Base-by-base conservation (phyloP, 2,888 invertebrate species). In the Noctuana brunneofusca region DNA sequence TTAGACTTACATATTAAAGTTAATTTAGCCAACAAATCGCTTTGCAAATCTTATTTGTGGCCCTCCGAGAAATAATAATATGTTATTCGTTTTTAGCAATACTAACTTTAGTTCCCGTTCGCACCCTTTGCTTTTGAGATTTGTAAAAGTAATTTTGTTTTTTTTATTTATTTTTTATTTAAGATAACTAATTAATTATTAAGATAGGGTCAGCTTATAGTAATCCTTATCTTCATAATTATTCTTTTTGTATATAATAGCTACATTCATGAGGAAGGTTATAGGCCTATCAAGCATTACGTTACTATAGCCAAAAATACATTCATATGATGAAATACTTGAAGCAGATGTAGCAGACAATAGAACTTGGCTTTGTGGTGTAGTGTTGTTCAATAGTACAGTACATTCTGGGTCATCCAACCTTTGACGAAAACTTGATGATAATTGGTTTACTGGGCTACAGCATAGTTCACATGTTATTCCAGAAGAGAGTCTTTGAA, bases 11-110 rank as follows among this genome's bases (percentile, higher is more conserved):
- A 18, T 14, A 57, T 66, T 58, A 71, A 32, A 53, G 69, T 74
- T 72, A 77, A 78, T 78, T 77, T 72, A 57, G 70, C 68, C 68
- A 69, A 71, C 71, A 75, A 79, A 78, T 80, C 75, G 68, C 71
- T 73, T 69, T 70, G 74, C 70, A 77, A 80, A 80, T 75, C 78
- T 75, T 73, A 71, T 79, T 78, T 76, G 65, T 68, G 69, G 67
- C 67, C 71, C 69, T 68, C 64, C 66, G 55, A 56, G 63, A 66
- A 32, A 46, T 54, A 35, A 11, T 32, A 4, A 2, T 27, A 35
- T n/a, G 35, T 54, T 22, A 46, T 54, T 52, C 55, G 50, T 52
- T 64, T 78, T 78, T 76, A 73, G 71, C 72, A 74, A 43, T 43
- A 74, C 71, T 49, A 58, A n/a, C 12, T 35, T 38, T 24, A 38